Base-by-base conservation (phyloP, 23 tunicate species). In the Styela clava region DNA sequence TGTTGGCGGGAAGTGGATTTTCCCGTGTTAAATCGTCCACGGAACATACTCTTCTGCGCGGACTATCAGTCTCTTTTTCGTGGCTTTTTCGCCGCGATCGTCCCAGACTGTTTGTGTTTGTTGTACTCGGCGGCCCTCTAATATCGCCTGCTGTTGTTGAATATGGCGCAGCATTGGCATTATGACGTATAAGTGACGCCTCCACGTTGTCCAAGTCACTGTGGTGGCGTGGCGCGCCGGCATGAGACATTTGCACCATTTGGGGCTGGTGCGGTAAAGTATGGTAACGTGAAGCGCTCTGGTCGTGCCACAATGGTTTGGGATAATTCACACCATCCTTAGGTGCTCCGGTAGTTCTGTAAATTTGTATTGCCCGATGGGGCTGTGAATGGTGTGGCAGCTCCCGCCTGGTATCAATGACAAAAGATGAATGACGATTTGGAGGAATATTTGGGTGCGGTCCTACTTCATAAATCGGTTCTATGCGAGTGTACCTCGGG, bases 351-450 rank as follows among this genome's bases (percentile, higher is more conserved):
- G 56, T 44, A 12, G 82, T 36, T 29, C 83, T 62, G 69, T 35
- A 44, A 27, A 64, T 35, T 79, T 79, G 73, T 3, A 34, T 61
- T 30, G 82, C 67, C 1, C 35, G 34, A 61, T 52, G 28, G 26
- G 67, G 67, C 33, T 26, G 31, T 28, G 82, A 69, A 32, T 78
- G 69, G 69, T 73, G 33, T 68, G 69, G 69, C 0, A 74, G 25
- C 34, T 31, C 69, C 30, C 62, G 69, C 29, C 62, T 73, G 25
- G 86, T 1, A 81, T 73, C 69, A 37, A 61, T 29, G 25, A 76
- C 69, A 62, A 52, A 83, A 1, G 70, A 29, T 19, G 86, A 83
- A 44, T 73, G 79, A 24, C 86, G 33, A 31, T 79, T 32, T n/a
- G 83, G 83, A 7, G 74, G 26, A 19, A 64, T n/a, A 29, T 63